Evolutionary conservation across 2,888 invertebrate species (phyloP).

Genomic region (Hemithea aestivaria): DNA sequence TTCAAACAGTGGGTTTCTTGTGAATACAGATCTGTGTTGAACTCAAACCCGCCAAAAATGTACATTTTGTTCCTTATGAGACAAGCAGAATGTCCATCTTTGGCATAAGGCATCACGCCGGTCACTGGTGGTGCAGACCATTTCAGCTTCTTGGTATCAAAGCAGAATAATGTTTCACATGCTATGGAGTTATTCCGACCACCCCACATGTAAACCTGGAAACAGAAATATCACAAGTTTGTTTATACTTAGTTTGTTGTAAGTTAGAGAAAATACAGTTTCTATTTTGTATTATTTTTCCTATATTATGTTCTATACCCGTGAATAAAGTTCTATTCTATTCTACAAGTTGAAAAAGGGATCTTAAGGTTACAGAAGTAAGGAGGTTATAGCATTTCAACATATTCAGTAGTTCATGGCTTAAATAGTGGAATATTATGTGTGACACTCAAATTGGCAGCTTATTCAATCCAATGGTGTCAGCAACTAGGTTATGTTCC

Average conservation of each 20-base stretch:
- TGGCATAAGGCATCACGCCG: slow-evolving; percentile 87
- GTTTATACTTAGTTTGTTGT: slow-evolving; percentile 1
- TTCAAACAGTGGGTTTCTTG: slow-evolving; percentile 87
- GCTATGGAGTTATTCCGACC: slow-evolving; percentile 92
- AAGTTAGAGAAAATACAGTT: too few species aligned
- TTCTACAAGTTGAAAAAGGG: too few species aligned
- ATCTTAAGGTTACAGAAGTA: too few species aligned
- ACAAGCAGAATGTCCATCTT: slow-evolving; percentile 96
- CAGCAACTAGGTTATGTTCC: too few species aligned
- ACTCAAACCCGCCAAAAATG: slow-evolving; percentile 95
- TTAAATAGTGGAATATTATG: too few species aligned
- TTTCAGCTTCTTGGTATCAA: slow-evolving; percentile 84
- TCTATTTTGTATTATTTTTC: too few species aligned
- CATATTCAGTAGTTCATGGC: too few species aligned
- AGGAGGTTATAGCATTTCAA: too few species aligned
- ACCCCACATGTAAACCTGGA: slow-evolving; percentile 91
- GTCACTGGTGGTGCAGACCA: slow-evolving; percentile 83
- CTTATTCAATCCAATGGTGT: too few species aligned
- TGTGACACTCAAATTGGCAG: too few species aligned
- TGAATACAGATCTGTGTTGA: slow-evolving; percentile 88
- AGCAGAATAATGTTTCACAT: slow-evolving; percentile 89
- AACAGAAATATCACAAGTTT: slow-evolving; percentile 9
- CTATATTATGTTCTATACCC: too few species aligned
- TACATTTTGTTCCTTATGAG: slow-evolving; percentile 89
- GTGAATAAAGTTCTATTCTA: too few species aligned